Evolutionary conservation across 2,797 vertebrate species (phyloP).

Genomic region (Leuciscus waleckii): DNA sequence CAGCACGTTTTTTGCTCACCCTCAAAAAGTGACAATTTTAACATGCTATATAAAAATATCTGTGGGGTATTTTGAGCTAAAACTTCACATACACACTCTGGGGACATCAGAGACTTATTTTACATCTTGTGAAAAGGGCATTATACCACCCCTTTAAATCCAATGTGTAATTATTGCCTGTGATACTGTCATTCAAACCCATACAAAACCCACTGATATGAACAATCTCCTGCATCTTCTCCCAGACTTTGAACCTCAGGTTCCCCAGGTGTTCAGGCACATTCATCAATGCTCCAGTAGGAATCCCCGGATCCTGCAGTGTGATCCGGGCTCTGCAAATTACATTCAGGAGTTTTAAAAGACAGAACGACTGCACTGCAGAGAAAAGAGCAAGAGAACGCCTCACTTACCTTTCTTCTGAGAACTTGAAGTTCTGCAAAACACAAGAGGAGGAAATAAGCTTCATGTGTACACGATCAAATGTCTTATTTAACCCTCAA

Average conservation of each 20-base stretch:
- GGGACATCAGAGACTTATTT: no score
- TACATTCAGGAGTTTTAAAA: not conserved
- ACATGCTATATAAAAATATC: no score
- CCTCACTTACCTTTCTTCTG: conserved; percentile 11
- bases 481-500: not conserved
- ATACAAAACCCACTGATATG: conserved; percentile 1
- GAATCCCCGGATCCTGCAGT: not conserved
- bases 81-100: no score
- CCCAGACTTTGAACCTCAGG: conserved; percentile 21
- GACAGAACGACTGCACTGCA: not conserved
- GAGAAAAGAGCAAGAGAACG: not conserved
- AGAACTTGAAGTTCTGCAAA: conserved; percentile 9
- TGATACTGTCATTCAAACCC: not conserved
- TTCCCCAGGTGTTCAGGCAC: conserved; percentile 6
- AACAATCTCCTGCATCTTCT: conserved; percentile 31
- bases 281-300: not conserved
- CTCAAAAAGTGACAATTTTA: no score
- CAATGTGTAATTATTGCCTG: not conserved
- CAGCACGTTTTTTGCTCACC: no score
- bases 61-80: no score
- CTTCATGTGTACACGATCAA: not conserved
- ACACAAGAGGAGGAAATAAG: not conserved
- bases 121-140: no score
- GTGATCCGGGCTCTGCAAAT: not conserved
- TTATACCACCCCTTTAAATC: not conserved